Base-by-base conservation (phyloP, 2,113 vertebrate genomes). In the Grallaria varia region DNA sequence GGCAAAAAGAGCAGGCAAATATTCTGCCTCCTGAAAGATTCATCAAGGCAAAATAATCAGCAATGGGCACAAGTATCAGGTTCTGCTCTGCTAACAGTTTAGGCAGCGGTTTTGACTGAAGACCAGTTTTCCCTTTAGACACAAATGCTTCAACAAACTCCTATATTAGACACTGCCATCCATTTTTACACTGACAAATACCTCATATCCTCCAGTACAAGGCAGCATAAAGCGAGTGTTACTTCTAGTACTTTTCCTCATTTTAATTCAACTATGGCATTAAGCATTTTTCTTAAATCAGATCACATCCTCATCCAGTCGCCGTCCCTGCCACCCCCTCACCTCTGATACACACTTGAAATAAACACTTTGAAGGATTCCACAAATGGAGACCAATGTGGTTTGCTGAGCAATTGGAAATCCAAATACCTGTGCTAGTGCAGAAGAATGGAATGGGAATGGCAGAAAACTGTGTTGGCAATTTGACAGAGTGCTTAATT, bases 1-100 rank as follows among this genome's bases (percentile, higher is more conserved):
- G 98, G 88, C 99, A 99, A 96, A 99, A 99, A 75, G 99, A 99
- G 85, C 99, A 99, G 85, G 99, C 98, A 28, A 99, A 99, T 96
- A 99, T 99, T 83, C 99, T 98, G 24, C 99, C 99, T 84, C 99
- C 99, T 99, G 49, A 60, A 94, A 90, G 78, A 95, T 90, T 93
- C 45, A 92, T 33, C 68, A 95, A 91, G 77, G 78, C 45, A 59
- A 95, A 93, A 95, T 24, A 23, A 87, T 93, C 37, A 93, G 62
- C n/a, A 85, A 58, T 1, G 16, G 76, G 66, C 49, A 84, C 0
- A 75, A 1, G 12, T 37, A 89, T 21, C 39, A 45, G 73, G 42
- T 74, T 78, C 39, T 82, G 58, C 33, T 59, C 39, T 59, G 42
- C 50, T 53, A 81, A 77, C 35, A 64, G 79, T 28, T 63, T 37